phyloP scores from a whole-genome alignment of 2,888 invertebrate genomes.

The Antitype chi region DNA sequence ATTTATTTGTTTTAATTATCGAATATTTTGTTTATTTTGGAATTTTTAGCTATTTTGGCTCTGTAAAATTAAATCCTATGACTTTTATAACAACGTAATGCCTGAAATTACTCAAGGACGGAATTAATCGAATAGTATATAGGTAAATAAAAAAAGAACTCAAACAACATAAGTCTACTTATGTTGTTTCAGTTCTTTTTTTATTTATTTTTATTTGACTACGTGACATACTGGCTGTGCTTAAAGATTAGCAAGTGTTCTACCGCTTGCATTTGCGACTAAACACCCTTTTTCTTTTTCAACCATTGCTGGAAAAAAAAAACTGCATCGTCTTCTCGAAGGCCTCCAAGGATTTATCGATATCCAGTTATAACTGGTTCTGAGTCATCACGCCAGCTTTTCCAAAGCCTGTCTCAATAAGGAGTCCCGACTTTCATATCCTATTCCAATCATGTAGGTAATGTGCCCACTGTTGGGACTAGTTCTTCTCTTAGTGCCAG shows the following conservation, averaged over 20 bases:
- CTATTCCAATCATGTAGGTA: too few species aligned
- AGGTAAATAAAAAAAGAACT: too few species aligned
- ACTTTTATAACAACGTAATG: background rate
- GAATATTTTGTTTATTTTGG: background rate
- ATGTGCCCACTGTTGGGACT: background rate
- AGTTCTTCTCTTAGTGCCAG: too few species aligned
- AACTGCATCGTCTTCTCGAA: background rate
- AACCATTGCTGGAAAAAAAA: background rate
- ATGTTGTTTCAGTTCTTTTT: background rate
- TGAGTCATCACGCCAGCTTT: background rate
- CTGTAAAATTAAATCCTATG: background rate
- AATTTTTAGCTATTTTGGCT: background rate
- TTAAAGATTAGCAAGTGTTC: background rate
- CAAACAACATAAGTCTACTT: too few species aligned
- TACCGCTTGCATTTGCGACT: too few species aligned
- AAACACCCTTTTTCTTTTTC: background rate
- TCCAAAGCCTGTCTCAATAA: too few species aligned
- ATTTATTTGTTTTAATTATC: conserved; percentile 43
- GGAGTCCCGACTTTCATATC: background rate
- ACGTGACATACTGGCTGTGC: too few species aligned
- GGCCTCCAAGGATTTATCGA: too few species aligned
- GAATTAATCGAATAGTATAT: too few species aligned
- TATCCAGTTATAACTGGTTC: background rate
- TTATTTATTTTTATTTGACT: too few species aligned
- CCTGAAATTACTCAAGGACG: background rate